These are phyloP conservation scores for Pedetes capensis DNA, from an alignment of 2,113 vertebrate genomes.

Conservation along the genomic window DNA sequence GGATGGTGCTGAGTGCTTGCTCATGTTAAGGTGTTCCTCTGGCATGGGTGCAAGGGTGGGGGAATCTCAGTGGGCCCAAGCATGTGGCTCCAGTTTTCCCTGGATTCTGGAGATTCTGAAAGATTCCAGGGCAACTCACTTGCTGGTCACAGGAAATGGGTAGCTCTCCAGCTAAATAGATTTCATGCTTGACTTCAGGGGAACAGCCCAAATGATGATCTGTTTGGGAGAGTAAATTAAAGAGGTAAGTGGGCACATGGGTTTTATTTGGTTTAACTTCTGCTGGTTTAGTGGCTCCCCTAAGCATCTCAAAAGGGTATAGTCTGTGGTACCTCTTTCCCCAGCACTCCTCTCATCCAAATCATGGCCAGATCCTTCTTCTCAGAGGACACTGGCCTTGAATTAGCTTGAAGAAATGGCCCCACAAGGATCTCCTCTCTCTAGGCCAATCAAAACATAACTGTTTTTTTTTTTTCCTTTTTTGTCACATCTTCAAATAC, in stretches of 20 bases:
- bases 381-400: background rate
- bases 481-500: background rate
- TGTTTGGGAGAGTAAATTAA: slow-evolving; percentile 76
- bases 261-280: slow-evolving; percentile 67
- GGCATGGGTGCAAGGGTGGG: background rate
- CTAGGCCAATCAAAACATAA: background rate
- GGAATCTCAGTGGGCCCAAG: background rate
- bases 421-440: background rate
- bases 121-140: slow-evolving; percentile 75
- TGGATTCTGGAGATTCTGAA: slow-evolving; percentile 41
- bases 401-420: slow-evolving; percentile 22
- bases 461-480: background rate
- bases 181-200: slow-evolving; percentile 81
- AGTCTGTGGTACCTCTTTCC: background rate
- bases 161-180: slow-evolving; percentile 78
- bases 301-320: slow-evolving; percentile 6
- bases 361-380: slow-evolving; percentile 20
- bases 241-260: slow-evolving; percentile 48
- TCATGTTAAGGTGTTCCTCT: background rate
- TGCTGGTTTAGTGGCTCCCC: slow-evolving; percentile 48
- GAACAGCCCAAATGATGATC: slow-evolving; percentile 74
- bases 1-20: background rate
- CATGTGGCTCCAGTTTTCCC: slow-evolving; percentile 58
- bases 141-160: slow-evolving; percentile 71
- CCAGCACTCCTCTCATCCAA: background rate